These are phyloP conservation scores for Schizopygopsis malacanthus DNA, from an alignment of 2,797 vertebrate species.

Conservation along the genomic window DNA sequence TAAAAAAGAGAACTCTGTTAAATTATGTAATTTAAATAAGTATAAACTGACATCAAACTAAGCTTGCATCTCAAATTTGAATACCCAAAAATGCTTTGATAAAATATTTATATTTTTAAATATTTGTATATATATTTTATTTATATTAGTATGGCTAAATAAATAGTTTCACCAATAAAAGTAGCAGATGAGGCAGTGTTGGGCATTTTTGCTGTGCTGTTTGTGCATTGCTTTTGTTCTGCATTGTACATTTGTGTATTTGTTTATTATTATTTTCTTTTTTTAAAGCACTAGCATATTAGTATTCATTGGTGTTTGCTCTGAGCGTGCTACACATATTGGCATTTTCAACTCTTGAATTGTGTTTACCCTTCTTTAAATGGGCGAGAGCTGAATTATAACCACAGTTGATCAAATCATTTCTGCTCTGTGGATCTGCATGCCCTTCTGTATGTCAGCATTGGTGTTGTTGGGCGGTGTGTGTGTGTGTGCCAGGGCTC, in stretches of 20 bases:
- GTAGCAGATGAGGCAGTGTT: not conserved
- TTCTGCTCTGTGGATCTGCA: slow-evolving; percentile 79
- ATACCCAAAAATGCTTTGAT: not conserved
- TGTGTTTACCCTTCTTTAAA: slow-evolving; percentile 45
- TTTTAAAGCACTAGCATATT: not conserved
- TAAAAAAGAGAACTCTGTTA: no score
- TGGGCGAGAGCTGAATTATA: slow-evolving; percentile 81
- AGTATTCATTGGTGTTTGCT: slow-evolving; percentile 5
- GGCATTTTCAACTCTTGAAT: slow-evolving; percentile 28
- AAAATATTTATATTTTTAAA: not conserved
- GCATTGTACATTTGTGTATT: not conserved
- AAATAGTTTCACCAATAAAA: not conserved
- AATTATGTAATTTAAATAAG: no score
- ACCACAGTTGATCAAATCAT: slow-evolving; percentile 82
- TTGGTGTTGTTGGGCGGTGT: slow-evolving; percentile 71
- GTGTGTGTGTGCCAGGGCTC: slow-evolving; percentile 73
- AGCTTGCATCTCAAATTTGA: not conserved
- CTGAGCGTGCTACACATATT: slow-evolving; percentile 24
- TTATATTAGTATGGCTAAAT: not conserved
- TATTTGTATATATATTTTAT: no score
- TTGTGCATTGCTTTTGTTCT: not conserved
- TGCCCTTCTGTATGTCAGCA: slow-evolving; percentile 83
- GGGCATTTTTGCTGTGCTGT: not conserved
- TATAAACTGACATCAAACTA: not conserved
- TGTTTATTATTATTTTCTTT: not conserved